phyloP scores from a whole-genome alignment of 2,797 vertebrate genomes.

The Melanotaenia maccullochi region DNA sequence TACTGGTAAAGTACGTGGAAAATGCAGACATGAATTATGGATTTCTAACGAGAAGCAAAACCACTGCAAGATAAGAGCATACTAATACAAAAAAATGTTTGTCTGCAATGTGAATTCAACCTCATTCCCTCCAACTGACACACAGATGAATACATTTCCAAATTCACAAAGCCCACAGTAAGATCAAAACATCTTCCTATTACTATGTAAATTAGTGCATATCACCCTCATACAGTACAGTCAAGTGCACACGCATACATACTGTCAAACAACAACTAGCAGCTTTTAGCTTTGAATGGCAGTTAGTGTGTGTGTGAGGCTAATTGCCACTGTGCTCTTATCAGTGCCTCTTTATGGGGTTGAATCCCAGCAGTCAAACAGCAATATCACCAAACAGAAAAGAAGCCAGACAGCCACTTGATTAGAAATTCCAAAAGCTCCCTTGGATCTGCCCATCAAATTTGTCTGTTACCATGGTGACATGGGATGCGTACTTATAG shows the following conservation, averaged over 20 bases:
- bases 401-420: constrained; percentile 65
- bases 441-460: constrained; percentile 74
- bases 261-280: constrained; percentile 34
- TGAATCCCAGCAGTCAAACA: constrained; percentile 62
- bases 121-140: constrained; percentile 30
- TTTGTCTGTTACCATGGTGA: constrained; percentile 64
- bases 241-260: constrained; percentile 20
- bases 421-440: constrained; percentile 74
- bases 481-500: constrained; percentile 42
- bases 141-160: constrained; percentile 22
- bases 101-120: constrained; percentile 11
- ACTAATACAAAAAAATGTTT: constrained; percentile 14
- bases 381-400: constrained; percentile 58
- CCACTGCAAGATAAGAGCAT: constrained; percentile 18
- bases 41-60: constrained; percentile 11
- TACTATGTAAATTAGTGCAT: constrained; percentile 63
- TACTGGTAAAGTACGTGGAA: constrained; percentile 23
- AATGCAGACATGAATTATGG: constrained; percentile 7
- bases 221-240: constrained; percentile 41
- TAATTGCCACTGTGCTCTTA: constrained; percentile 60
- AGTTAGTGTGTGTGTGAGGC: constrained; percentile 46
- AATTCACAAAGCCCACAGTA: constrained; percentile 20
- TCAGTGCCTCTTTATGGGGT: constrained; percentile 42
- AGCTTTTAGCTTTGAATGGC: constrained; percentile 42
- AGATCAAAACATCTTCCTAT: constrained; percentile 47